A percentile compares a stretch with the other conserved stretches of the same genome.
phyloP scores from a whole-genome alignment of 2,113 vertebrate species.

The Campylomormyrus tamandua region DNA sequence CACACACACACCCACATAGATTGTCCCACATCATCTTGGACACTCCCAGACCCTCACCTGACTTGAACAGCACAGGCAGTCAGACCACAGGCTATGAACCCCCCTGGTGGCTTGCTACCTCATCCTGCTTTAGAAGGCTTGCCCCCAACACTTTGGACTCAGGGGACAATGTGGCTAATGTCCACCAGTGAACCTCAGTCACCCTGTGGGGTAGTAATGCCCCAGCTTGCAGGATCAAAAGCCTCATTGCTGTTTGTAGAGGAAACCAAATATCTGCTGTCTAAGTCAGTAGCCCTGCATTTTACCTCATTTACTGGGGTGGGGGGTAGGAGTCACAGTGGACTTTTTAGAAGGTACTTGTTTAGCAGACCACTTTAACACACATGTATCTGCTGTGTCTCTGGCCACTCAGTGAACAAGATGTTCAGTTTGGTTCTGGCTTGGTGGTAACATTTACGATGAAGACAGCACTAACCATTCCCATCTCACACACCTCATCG shows the following conservation, averaged over 20 bases:
- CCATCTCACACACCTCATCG: conserved; percentile 72
- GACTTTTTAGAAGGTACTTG: neutral
- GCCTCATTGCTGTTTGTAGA: neutral
- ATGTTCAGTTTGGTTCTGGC: neutral
- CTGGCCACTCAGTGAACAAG: neutral
- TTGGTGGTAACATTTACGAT: neutral
- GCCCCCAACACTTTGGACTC: neutral
- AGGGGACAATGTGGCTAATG: neutral
- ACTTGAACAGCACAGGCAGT: neutral
- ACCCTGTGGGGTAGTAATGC: neutral
- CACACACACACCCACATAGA: neutral
- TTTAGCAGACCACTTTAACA: neutral
- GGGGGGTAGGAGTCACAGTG: neutral
- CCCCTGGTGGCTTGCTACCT: neutral
- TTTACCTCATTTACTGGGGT: neutral
- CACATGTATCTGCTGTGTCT: neutral
- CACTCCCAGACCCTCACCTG: neutral
- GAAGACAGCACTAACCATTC: neutral
- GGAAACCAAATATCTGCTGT: neutral
- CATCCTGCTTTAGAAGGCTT: neutral
- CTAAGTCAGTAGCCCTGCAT: neutral
- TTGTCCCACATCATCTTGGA: neutral
- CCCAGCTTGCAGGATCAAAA: neutral
- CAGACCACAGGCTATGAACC: neutral
- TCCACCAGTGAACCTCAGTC: neutral